phyloP scores from a whole-genome alignment of 2,888 invertebrate species.

The Rugalucina vietnamica region DNA sequence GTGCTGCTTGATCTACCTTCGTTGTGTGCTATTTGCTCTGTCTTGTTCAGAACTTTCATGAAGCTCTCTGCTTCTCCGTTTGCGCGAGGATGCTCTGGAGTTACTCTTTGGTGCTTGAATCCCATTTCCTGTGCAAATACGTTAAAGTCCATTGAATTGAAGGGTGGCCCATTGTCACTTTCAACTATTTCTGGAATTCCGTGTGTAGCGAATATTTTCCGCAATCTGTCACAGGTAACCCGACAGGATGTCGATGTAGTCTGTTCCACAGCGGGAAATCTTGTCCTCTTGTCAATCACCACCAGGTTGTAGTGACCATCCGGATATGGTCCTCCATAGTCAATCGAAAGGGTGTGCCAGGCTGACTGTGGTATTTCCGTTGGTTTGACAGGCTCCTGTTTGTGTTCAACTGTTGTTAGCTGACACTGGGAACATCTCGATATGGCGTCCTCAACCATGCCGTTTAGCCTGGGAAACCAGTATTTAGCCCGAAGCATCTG shows the following conservation, averaged over 20 bases:
- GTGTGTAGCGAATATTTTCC: conserved; percentile 38
- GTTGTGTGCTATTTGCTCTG: too few relatives aligned
- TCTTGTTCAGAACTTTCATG: too few relatives aligned
- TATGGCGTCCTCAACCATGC: too few relatives aligned
- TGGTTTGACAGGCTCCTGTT: conserved; percentile 28
- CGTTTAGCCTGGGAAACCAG: too few relatives aligned
- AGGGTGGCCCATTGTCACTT: too few relatives aligned
- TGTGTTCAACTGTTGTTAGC: conserved; percentile 25
- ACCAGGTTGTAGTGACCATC: too few relatives aligned
- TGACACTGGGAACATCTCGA: conserved; percentile 30
- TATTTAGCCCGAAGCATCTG: too few relatives aligned
- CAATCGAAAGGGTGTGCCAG: background rate
- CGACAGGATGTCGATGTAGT: background rate
- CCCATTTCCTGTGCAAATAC: conserved; percentile 23
- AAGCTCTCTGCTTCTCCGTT: too few relatives aligned
- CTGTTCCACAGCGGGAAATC: conserved; percentile 19
- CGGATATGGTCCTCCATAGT: too few relatives aligned
- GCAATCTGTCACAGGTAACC: conserved; percentile 8
- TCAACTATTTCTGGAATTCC: conserved; percentile 22
- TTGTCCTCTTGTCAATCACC: background rate
- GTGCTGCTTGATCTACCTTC: conserved; percentile 8
- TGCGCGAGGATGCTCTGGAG: too few relatives aligned
- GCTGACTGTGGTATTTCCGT: conserved; percentile 24
- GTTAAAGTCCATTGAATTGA: too few relatives aligned
- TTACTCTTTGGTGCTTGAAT: too few relatives aligned